phyloP scores from a whole-genome alignment of 2,113 vertebrate species.

The Gambusia affinis region DNA sequence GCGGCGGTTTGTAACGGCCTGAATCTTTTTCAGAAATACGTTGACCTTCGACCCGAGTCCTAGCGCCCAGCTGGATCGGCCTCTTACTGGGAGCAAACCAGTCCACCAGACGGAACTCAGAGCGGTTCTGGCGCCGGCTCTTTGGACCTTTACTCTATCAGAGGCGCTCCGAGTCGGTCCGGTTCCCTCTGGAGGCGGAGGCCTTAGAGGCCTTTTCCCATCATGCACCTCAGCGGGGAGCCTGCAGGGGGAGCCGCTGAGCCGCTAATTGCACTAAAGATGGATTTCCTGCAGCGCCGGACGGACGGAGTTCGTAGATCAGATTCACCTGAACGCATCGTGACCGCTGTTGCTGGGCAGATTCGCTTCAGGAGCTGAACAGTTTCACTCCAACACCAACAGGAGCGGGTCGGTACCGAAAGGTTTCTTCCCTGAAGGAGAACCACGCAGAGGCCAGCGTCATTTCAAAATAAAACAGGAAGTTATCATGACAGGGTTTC shows the following conservation, averaged over 20 bases:
- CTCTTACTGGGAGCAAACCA: not conserved
- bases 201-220: not conserved
- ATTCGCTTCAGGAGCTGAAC: constrained; percentile 18
- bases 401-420: no score
- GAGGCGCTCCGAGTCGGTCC: no score
- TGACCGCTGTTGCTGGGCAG: constrained; percentile 16
- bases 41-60: not conserved
- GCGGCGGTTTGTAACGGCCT: constrained; percentile 8
- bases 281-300: constrained; percentile 54
- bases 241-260: not conserved
- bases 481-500: not conserved
- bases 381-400: constrained; percentile 24
- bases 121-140: not conserved
- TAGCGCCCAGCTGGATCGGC: not conserved
- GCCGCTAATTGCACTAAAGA: constrained; percentile 72
- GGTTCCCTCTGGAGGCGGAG: not conserved
- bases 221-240: not conserved
- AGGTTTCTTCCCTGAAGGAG: no score
- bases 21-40: constrained; percentile 33
- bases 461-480: constrained; percentile 1
- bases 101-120: not conserved
- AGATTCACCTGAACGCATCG: constrained; percentile 5
- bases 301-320: constrained; percentile 44
- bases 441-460: not conserved
- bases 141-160: not conserved